Evolutionary conservation across 2,888 invertebrate genomes (phyloP).

Genomic region (Graphium colonna): DNA sequence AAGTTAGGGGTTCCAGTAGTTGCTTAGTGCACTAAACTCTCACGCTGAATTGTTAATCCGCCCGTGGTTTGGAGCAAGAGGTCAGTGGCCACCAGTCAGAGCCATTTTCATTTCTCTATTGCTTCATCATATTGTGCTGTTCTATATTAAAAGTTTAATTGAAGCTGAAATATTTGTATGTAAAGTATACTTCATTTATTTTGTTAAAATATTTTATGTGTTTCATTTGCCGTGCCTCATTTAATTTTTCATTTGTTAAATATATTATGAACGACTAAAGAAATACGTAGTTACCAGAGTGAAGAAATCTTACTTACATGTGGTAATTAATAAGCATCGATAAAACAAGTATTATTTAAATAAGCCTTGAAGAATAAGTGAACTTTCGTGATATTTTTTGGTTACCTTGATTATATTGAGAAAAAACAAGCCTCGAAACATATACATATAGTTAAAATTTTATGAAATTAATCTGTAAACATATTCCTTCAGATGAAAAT

Average conservation of each 20-base stretch:
- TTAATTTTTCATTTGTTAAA: neutral
- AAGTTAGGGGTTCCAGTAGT: conserved; percentile 69
- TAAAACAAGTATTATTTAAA: no score
- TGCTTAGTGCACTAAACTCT: conserved; percentile 65
- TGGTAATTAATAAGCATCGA: no score
- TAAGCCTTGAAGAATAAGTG: no score
- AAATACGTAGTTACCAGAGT: no score
- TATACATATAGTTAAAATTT: no score
- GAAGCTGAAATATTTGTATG: neutral
- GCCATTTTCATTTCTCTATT: conserved; percentile 2
- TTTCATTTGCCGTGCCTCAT: neutral
- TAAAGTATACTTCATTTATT: neutral
- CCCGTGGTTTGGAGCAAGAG: conserved; percentile 50
- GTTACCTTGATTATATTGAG: no score
- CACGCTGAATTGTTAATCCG: conserved; percentile 73
- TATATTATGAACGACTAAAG: no score
- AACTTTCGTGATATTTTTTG: no score
- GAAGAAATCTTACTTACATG: no score
- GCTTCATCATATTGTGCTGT: neutral
- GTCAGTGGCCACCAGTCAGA: conserved; percentile 33
- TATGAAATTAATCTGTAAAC: no score
- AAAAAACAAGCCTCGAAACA: no score
- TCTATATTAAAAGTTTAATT: neutral
- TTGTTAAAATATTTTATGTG: neutral
- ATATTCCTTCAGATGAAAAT: no score